Evolutionary conservation across 2,113 vertebrate genomes (phyloP).

Genomic region (Rissa tridactyla): DNA sequence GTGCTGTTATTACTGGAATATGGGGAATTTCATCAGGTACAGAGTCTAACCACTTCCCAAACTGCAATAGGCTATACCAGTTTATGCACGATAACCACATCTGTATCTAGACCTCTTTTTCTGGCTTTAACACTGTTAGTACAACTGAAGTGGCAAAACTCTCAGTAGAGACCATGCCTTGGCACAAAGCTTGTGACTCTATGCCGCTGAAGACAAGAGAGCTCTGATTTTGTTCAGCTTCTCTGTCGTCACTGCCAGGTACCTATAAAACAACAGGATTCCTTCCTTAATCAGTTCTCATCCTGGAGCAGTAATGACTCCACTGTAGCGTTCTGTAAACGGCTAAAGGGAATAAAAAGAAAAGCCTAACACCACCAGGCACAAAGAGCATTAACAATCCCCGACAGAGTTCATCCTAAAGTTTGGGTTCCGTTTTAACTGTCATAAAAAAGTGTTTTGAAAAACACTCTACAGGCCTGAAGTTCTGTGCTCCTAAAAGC

Average conservation of each 20-base stretch:
- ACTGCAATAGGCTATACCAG: neutral
- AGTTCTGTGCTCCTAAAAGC: neutral
- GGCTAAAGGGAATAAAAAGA: neutral
- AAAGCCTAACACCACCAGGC: neutral
- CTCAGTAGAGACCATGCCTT: neutral
- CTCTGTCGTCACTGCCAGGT: neutral
- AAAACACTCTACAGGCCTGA: neutral
- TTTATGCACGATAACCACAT: neutral
- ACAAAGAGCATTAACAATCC: neutral
- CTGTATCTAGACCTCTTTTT: neutral
- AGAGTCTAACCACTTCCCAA: neutral
- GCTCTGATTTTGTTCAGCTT: neutral
- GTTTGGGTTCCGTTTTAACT: neutral
- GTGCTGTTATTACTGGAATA: neutral
- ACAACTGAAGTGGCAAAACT: neutral
- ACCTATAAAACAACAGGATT: neutral
- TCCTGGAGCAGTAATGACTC: neutral
- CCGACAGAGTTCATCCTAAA: neutral
- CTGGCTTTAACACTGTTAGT: neutral
- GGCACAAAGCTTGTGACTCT: neutral
- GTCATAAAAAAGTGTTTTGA: neutral
- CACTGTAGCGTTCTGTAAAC: neutral
- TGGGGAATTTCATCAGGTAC: neutral
- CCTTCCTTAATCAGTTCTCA: neutral
- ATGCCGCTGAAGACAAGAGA: neutral